Evolutionary conservation across 2,797 vertebrate species (phyloP).

Genomic region (Darevskia mixta): DNA sequence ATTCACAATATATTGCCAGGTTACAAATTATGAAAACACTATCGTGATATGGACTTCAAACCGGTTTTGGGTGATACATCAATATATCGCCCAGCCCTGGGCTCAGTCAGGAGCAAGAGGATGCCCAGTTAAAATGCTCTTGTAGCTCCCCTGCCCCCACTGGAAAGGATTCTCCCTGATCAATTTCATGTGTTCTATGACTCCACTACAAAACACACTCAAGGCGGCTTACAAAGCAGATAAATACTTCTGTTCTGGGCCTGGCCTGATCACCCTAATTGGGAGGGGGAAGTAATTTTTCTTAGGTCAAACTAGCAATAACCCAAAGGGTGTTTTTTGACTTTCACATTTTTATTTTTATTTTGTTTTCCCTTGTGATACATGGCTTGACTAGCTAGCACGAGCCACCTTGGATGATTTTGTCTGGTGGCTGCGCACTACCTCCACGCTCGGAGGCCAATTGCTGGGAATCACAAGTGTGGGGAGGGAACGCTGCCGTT

Average conservation of each 20-base stretch:
- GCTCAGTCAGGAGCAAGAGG: background rate
- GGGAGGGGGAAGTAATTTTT: background rate
- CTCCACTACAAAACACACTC: too few species aligned
- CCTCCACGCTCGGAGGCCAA: too few species aligned
- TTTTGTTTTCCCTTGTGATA: rapidly evolving
- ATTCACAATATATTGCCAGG: too few species aligned
- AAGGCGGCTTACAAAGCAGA: too few species aligned
- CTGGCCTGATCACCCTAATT: background rate
- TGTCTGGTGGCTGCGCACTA: too few species aligned
- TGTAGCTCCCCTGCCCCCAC: background rate
- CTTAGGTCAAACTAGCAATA: background rate
- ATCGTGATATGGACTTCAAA: too few species aligned
- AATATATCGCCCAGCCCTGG: too few species aligned
- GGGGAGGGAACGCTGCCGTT: too few species aligned
- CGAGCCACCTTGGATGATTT: background rate
- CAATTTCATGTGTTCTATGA: too few species aligned
- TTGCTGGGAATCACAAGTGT: too few species aligned
- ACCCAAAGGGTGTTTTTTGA: background rate
- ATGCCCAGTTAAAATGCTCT: background rate
- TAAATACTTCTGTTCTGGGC: background rate
- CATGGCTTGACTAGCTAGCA: background rate
- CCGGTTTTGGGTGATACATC: too few species aligned
- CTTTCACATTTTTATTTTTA: background rate
- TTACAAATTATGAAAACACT: too few species aligned
- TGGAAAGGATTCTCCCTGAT: background rate